phyloP scores from a whole-genome alignment of 1,140 invertebrate species.

The Bombus consobrinus region DNA sequence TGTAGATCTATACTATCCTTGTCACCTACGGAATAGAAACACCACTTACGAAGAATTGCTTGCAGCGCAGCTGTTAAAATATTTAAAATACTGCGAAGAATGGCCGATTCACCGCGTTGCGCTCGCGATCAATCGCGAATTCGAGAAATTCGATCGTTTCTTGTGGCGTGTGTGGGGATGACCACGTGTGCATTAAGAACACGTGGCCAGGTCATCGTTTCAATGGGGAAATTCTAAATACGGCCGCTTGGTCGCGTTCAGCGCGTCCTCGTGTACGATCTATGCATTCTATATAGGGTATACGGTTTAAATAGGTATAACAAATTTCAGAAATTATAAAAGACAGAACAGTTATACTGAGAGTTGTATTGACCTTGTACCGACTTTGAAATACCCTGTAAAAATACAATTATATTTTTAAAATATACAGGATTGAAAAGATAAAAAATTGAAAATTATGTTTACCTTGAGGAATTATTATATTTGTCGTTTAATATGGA shows the following conservation, averaged over 20 bases:
- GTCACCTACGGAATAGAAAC: not conserved
- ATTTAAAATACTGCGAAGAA: not conserved
- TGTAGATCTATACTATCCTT: not conserved
- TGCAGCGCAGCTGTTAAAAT: conserved; percentile 1
- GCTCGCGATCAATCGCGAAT: conserved; percentile 11
- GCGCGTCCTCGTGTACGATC: not conserved
- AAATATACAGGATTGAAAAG: too few species aligned
- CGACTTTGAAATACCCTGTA: too few species aligned
- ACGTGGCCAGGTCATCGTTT: conserved; percentile 62
- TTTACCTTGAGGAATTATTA: too few species aligned
- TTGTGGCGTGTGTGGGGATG: conserved; percentile 43
- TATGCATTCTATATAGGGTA: not conserved
- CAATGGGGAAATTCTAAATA: conserved; percentile 65
- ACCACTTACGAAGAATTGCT: not conserved
- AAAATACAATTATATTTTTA: too few species aligned
- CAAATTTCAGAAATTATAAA: not conserved
- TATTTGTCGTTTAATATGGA: too few species aligned
- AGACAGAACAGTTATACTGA: not conserved
- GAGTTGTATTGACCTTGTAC: too few species aligned
- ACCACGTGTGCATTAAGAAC: conserved; percentile 64
- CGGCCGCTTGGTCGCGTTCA: not conserved
- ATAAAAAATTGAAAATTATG: too few species aligned
- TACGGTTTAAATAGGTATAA: not conserved
- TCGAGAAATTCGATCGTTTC: conserved; percentile 28
- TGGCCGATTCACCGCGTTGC: not conserved